A percentile compares a stretch with the other conserved stretches of the same genome.
Evolutionary conservation across 2,888 invertebrate genomes (phyloP).

Genomic region (Tetheella fluctuosa): DNA sequence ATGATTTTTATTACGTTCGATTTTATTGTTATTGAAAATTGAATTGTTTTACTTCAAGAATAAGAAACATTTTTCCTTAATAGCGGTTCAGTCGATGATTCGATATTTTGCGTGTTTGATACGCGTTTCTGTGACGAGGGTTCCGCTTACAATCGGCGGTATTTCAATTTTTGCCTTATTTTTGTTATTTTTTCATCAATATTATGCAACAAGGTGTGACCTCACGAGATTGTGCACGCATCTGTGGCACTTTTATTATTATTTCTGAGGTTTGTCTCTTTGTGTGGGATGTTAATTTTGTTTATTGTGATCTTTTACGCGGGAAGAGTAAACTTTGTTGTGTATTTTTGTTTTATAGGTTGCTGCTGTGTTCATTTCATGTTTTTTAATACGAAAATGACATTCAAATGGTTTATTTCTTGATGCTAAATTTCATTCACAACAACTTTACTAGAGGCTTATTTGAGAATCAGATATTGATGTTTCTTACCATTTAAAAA

Average conservation of each 20-base stretch:
- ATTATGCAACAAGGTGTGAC: conserved; percentile 59
- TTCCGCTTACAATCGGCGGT: conserved; percentile 58
- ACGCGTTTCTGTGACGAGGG: conserved; percentile 53
- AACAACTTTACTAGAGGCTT: too few species aligned
- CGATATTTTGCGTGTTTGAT: conserved; percentile 57
- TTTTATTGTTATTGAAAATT: not conserved
- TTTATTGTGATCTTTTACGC: conserved; percentile 18
- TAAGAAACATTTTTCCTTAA: not conserved
- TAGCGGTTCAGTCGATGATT: conserved; percentile 31
- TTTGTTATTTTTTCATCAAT: conserved; percentile 65
- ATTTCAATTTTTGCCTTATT: conserved; percentile 66
- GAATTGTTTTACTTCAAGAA: not conserved
- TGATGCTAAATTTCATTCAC: too few species aligned
- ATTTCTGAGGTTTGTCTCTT: conserved; percentile 42
- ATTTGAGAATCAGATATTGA: too few species aligned
- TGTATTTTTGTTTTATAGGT: not conserved
- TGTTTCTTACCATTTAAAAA: too few species aligned
- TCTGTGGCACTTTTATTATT: conserved; percentile 63
- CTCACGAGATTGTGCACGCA: conserved; percentile 62
- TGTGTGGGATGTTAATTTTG: conserved; percentile 29
- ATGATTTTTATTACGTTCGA: not conserved
- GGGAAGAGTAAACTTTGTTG: not conserved
- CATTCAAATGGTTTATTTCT: too few species aligned
- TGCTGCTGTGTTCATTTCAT: not conserved
- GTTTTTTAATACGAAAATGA: not conserved